Conservation (phyloP, 2,888 invertebrate genomes). For the Phasia obesa region DNA sequence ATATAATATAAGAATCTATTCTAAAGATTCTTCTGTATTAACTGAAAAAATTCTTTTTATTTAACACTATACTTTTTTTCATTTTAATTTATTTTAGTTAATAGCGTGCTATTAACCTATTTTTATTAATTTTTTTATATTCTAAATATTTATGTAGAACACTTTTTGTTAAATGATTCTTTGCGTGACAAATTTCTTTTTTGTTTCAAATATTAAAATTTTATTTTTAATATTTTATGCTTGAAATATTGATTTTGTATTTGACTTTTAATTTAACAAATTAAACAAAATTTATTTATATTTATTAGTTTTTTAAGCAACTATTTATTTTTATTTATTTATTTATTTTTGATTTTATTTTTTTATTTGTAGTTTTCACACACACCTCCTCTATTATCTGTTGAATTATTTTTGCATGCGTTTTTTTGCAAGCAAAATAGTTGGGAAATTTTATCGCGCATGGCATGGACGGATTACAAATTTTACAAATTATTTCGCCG, state of each 20-base stretch:
- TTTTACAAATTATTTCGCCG: constrained; percentile 81
- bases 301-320: neutral
- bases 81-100: too few relatives aligned
- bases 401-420: constrained; percentile 82
- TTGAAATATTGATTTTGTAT: constrained; percentile 30
- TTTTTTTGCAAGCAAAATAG: constrained; percentile 83
- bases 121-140: too few relatives aligned
- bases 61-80: too few relatives aligned
- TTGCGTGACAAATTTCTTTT: too few relatives aligned
- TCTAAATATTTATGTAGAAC: too few relatives aligned
- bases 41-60: too few relatives aligned
- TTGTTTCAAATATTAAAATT: too few relatives aligned
- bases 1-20: too few relatives aligned
- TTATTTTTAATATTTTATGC: neutral
- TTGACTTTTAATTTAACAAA: neutral
- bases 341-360: constrained; percentile 27
- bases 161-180: too few relatives aligned
- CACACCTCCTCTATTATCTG: constrained; percentile 81
- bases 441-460: constrained; percentile 83
- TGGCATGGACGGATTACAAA: constrained; percentile 82
- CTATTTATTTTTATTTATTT: constrained; percentile 9
- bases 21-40: too few relatives aligned
- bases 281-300: constrained; percentile 9
- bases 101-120: too few relatives aligned
- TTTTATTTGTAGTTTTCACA: constrained; percentile 15